Evolutionary conservation across 2,113 vertebrate species (phyloP).

Genomic region (Tyrannus savana): DNA sequence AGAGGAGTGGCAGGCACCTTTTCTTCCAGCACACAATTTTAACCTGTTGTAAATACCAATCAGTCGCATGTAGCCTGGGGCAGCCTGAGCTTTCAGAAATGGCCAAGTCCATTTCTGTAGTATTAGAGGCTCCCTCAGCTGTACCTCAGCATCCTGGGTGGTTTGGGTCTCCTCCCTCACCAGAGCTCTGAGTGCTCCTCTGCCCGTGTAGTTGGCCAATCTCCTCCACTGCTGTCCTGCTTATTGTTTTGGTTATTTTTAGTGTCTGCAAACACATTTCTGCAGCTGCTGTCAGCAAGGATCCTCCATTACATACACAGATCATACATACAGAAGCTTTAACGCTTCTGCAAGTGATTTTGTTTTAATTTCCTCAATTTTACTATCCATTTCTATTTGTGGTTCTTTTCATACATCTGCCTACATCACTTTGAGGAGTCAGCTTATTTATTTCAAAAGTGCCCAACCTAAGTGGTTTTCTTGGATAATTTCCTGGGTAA

Average conservation of each 20-base stretch:
- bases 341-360: neutral
- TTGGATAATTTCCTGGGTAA: neutral
- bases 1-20: neutral
- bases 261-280: neutral
- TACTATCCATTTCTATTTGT: neutral
- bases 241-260: neutral
- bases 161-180: neutral
- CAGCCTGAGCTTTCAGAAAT: neutral
- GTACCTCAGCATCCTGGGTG: rapidly evolving
- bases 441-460: neutral
- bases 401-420: neutral
- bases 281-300: neutral
- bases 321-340: neutral
- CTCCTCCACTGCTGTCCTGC: neutral
- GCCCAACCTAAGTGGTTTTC: neutral
- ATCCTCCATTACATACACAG: neutral
- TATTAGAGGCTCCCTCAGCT: neutral
- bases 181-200: neutral
- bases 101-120: neutral
- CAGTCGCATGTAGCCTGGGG: neutral
- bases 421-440: neutral
- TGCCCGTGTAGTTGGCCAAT: neutral
- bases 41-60: neutral
- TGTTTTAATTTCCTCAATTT: slow-evolving; percentile 3
- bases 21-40: neutral